These are phyloP conservation scores for Drosophila infuscata DNA, from an alignment of 2,888 invertebrate species.

Conservation along the genomic window DNA sequence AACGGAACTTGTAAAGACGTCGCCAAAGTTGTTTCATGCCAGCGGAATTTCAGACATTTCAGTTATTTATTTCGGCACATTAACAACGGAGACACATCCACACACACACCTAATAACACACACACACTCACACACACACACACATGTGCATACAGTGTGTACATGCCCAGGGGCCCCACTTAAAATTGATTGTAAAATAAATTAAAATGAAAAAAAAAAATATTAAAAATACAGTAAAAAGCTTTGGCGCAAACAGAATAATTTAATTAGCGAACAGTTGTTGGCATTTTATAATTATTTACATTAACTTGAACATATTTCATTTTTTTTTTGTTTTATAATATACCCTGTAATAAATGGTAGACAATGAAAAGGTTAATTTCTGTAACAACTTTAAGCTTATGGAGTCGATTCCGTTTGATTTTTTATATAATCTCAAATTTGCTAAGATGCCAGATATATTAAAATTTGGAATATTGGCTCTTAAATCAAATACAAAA, in stretches of 20 bases:
- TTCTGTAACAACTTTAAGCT: not conserved
- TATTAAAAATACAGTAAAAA: constrained; percentile 26
- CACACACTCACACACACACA: constrained; percentile 15
- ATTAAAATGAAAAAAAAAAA: constrained; percentile 57
- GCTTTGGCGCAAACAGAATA: constrained; percentile 68
- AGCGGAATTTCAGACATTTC: constrained; percentile 67
- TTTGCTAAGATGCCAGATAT: not conserved
- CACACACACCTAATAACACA: constrained; percentile 1
- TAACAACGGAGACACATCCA: constrained; percentile 60
- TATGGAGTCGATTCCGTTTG: too few relatives aligned
- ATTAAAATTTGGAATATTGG: too few relatives aligned
- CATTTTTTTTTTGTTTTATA: constrained; percentile 10
- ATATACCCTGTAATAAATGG: constrained; percentile 11
- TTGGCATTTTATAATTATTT: constrained; percentile 68
- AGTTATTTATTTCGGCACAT: constrained; percentile 79
- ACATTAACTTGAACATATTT: constrained; percentile 40
- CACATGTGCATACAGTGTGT: constrained; percentile 17
- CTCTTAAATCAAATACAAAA: too few relatives aligned
- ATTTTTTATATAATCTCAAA: too few relatives aligned
- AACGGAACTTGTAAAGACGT: constrained; percentile 70
- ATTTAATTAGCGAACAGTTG: constrained; percentile 79
- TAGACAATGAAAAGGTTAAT: not conserved
- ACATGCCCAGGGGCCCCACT: constrained; percentile 51
- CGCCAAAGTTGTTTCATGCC: constrained; percentile 62
- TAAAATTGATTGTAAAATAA: constrained; percentile 79